These are phyloP conservation scores for Dexiosoma caninum DNA, from an alignment of 2,888 invertebrate species.

Conservation along the genomic window DNA sequence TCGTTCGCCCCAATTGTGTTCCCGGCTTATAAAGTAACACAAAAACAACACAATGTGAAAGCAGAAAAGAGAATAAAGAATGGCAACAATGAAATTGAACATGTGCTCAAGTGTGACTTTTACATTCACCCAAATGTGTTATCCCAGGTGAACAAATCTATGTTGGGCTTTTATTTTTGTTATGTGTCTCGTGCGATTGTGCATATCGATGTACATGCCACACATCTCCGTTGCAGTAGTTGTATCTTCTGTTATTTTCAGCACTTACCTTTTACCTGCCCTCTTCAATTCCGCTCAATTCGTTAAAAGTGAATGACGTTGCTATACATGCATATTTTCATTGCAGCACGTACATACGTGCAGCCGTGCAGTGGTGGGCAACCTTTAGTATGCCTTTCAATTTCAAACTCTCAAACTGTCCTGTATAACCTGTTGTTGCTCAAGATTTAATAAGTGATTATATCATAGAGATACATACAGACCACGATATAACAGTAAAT, in stretches of 20 bases:
- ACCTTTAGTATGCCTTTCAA: neutral
- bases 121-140: slow-evolving; percentile 38
- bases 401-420: no score
- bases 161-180: slow-evolving; percentile 30
- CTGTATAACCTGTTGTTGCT: no score
- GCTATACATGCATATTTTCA: slow-evolving; percentile 12
- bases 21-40: no score
- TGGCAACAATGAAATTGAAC: slow-evolving; percentile 30
- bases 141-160: slow-evolving; percentile 35
- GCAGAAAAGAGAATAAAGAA: neutral
- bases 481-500: no score
- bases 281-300: slow-evolving; percentile 43
- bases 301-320: slow-evolving; percentile 32
- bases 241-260: neutral
- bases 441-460: no score
- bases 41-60: neutral
- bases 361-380: neutral
- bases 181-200: neutral
- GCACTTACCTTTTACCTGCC: slow-evolving; percentile 5
- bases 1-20: no score
- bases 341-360: slow-evolving; percentile 6
- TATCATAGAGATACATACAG: no score
- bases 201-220: neutral
- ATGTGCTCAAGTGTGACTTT: slow-evolving; percentile 55
- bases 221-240: neutral